Evolutionary conservation across 2,888 invertebrate genomes (phyloP).

Genomic region (Rhagonycha lutea): DNA sequence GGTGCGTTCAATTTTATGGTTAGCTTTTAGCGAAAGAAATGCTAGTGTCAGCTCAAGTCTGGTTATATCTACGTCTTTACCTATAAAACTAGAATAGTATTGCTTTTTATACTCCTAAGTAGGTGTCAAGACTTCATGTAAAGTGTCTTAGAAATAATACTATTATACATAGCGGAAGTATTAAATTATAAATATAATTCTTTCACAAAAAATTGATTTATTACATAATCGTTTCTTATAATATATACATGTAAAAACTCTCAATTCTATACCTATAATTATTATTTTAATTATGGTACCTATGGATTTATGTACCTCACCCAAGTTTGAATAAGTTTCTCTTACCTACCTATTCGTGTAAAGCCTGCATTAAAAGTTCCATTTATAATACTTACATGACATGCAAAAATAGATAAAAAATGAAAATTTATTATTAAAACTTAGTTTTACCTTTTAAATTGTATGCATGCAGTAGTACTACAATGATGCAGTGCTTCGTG

Average conservation of each 20-base stretch:
- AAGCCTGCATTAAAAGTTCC: not conserved
- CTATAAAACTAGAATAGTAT: constrained; percentile 12
- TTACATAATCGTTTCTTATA: no score
- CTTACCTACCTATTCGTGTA: not conserved
- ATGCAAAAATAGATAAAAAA: not conserved
- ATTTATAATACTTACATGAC: not conserved
- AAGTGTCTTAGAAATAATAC: not conserved
- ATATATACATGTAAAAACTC: no score
- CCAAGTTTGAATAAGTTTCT: not conserved
- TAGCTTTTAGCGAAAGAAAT: constrained; percentile 16
- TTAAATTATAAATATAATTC: not conserved
- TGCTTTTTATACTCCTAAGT: constrained; percentile 4
- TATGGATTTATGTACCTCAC: no score
- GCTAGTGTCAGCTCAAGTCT: constrained; percentile 11
- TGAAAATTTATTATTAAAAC: not conserved
- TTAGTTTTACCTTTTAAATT: not conserved
- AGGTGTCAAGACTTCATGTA: constrained; percentile 1
- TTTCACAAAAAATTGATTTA: not conserved
- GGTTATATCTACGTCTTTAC: constrained; percentile 11
- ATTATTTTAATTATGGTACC: no score
- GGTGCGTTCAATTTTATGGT: constrained; percentile 15
- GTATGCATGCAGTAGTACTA: not conserved
- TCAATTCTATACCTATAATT: no score
- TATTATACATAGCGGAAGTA: not conserved
- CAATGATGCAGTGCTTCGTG: not conserved